Percentiles rank a stretch among this genome's conserved stretches.
phyloP scores from a whole-genome alignment of 2,797 vertebrate genomes.

The Sebastes cheni region DNA sequence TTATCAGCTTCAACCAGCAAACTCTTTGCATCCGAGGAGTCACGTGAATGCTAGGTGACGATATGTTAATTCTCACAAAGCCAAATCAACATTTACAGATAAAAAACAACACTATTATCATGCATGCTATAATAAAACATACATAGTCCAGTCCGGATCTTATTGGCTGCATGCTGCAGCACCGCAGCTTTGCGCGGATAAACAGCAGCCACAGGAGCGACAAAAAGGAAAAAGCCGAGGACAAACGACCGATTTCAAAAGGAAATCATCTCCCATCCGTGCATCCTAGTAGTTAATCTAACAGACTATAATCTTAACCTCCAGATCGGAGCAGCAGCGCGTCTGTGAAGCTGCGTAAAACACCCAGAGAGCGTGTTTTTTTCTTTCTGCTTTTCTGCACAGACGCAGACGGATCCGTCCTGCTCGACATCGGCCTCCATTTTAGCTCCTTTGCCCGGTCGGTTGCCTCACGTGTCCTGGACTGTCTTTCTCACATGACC shows the following conservation, averaged over 20 bases:
- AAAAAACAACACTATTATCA: background rate
- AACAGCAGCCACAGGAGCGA: slow-evolving; percentile 43
- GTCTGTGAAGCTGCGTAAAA: background rate
- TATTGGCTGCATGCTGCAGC: slow-evolving; percentile 61
- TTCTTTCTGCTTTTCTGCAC: slow-evolving; percentile 21
- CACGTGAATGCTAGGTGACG: background rate
- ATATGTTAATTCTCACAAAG: accelerated
- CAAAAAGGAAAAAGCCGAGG: slow-evolving; percentile 40
- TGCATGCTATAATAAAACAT: background rate
- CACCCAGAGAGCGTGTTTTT: background rate
- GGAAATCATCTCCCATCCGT: background rate
- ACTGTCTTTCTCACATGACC: slow-evolving; percentile 93
- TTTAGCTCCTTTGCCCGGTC: slow-evolving; percentile 80
- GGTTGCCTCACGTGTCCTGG: slow-evolving; percentile 88
- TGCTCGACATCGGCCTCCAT: slow-evolving; percentile 79
- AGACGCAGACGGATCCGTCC: slow-evolving; percentile 50
- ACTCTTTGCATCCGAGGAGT: background rate
- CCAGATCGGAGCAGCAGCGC: background rate
- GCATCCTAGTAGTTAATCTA: background rate
- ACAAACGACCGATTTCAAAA: background rate
- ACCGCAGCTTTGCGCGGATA: slow-evolving; percentile 68
- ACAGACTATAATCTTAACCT: background rate
- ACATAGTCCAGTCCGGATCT: slow-evolving; percentile 77
- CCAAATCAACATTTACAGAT: accelerated
- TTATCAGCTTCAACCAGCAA: background rate